Evolutionary conservation across 1,140 invertebrate species (phyloP).

Genomic region (Planococcus citri): DNA sequence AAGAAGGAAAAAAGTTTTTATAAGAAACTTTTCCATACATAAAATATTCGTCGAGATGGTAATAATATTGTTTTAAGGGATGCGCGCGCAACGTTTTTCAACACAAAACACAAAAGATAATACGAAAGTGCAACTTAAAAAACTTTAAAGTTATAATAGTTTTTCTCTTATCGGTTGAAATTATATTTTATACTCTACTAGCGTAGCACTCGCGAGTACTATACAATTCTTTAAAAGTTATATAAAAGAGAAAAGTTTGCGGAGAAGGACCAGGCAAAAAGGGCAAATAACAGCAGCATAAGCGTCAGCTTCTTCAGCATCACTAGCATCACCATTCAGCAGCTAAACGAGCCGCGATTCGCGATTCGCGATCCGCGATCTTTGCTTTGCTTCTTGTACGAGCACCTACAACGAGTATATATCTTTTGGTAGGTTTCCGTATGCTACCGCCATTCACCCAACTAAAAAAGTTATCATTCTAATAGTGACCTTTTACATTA

Average conservation of each 20-base stretch:
- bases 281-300: too few relatives aligned
- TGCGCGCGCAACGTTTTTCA: constrained; percentile 4
- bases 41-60: constrained; percentile 16
- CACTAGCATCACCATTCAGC: too few relatives aligned
- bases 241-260: background rate
- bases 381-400: too few relatives aligned
- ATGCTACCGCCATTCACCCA: too few relatives aligned
- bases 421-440: too few relatives aligned
- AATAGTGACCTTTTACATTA: too few relatives aligned
- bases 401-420: too few relatives aligned
- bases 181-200: constrained; percentile 16
- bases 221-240: constrained; percentile 14
- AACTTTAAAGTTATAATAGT: constrained; percentile 17
- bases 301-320: too few relatives aligned
- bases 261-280: too few relatives aligned
- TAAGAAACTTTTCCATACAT: constrained; percentile 12
- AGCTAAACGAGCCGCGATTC: too few relatives aligned
- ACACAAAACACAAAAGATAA: constrained; percentile 15
- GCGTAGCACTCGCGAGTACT: background rate
- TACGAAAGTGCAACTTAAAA: constrained; percentile 17
- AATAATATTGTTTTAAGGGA: constrained; percentile 11
- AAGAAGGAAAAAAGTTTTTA: constrained; percentile 2
- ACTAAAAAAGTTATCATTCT: too few relatives aligned
- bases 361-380: too few relatives aligned
- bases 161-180: constrained; percentile 20